These are phyloP conservation scores for Bactericera cockerelli DNA, from an alignment of 1,140 invertebrate species.

Conservation along the genomic window DNA sequence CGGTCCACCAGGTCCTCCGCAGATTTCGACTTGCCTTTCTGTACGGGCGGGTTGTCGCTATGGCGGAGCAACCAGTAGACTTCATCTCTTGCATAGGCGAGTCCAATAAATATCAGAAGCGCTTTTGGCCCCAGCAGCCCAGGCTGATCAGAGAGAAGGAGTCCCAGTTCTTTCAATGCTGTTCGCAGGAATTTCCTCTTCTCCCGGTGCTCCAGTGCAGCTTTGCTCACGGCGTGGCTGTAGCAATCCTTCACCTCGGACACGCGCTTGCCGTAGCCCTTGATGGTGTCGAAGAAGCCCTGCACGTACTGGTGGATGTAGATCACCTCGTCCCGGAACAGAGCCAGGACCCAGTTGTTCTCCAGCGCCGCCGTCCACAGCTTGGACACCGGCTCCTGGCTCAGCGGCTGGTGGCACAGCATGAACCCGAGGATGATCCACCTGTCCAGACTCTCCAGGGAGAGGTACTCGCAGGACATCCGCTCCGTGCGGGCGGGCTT, in stretches of 20 bases:
- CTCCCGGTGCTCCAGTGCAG: constrained; percentile 68
- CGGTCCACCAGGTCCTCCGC: constrained; percentile 81
- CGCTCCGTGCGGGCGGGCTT: constrained; percentile 90
- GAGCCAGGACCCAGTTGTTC: constrained; percentile 80
- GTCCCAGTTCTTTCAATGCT: constrained; percentile 83
- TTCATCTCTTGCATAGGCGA: constrained; percentile 91
- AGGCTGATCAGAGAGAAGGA: constrained; percentile 95
- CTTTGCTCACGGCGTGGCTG: constrained; percentile 73
- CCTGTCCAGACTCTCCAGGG: constrained; percentile 83
- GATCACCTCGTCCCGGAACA: constrained; percentile 95
- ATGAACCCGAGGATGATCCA: constrained; percentile 94
- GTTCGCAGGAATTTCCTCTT: constrained; percentile 90
- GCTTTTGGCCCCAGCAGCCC: constrained; percentile 90
- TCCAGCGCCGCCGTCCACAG: constrained; percentile 84
- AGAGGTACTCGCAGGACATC: constrained; percentile 94
- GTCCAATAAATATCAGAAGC: constrained; percentile 89
- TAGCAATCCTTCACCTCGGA: constrained; percentile 91
- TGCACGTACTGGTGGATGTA: constrained; percentile 90
- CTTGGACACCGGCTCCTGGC: constrained; percentile 64
- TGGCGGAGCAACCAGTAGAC: constrained; percentile 93
- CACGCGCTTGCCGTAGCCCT: constrained; percentile 83
- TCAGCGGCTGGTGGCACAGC: constrained; percentile 70
- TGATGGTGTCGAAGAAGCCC: constrained; percentile 84
- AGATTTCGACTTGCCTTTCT: constrained; percentile 69
- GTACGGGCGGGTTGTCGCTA: constrained; percentile 81